Evolutionary conservation across 2,797 vertebrate genomes (phyloP).

Genomic region (Macropodus opercularis): DNA sequence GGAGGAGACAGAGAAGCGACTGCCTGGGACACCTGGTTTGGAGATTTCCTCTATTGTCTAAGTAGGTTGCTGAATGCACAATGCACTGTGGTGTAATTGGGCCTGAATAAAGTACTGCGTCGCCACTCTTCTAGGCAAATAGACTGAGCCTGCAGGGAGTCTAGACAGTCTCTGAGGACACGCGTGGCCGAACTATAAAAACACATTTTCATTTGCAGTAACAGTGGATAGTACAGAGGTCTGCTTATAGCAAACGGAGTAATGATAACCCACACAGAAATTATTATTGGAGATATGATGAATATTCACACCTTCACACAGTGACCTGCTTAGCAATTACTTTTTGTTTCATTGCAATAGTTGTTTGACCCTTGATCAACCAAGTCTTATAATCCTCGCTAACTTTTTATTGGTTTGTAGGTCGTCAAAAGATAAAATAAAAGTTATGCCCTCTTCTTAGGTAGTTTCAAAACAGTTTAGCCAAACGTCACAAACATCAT

Average conservation of each 20-base stretch:
- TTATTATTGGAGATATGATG: constrained; percentile 10
- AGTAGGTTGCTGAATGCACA: constrained; percentile 61
- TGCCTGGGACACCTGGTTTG: constrained; percentile 45
- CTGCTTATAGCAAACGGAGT: background rate
- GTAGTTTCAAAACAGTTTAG: background rate
- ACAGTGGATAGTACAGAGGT: constrained; percentile 15
- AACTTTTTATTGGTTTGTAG: background rate
- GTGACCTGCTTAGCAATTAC: too few relatives aligned
- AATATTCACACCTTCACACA: background rate
- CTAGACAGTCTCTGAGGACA: constrained; percentile 29
- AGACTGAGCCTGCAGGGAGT: constrained; percentile 55
- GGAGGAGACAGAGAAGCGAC: constrained; percentile 11
- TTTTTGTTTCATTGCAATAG: constrained; percentile 1
- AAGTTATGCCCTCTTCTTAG: background rate
- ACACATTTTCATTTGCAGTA: constrained; percentile 32
- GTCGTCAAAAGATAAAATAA: background rate
- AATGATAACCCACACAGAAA: constrained; percentile 2
- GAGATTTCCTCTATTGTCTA: constrained; percentile 53
- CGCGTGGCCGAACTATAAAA: constrained; percentile 36
- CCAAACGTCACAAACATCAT: background rate
- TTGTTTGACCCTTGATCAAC: constrained; percentile 1
- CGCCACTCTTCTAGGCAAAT: constrained; percentile 47
- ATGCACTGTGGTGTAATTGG: constrained; percentile 39
- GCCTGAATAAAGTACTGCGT: constrained; percentile 60
- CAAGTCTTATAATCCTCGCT: background rate